phyloP scores from a whole-genome alignment of 1,140 invertebrate species.

The Camponotus floridanus region DNA sequence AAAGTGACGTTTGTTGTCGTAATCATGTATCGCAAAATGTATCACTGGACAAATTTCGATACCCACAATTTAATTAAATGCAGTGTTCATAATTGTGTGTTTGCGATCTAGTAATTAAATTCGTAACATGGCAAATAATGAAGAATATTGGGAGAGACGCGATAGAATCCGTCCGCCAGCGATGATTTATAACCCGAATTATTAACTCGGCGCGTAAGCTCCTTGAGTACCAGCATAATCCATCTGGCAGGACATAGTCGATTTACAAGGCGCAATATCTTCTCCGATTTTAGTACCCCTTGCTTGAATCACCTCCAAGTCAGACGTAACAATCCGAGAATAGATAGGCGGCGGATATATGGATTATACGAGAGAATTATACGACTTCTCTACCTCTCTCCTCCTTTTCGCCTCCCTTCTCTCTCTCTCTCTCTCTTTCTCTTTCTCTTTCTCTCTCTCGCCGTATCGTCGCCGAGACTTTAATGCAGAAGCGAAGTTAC shows the following conservation, averaged over 20 bases:
- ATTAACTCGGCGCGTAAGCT: constrained; percentile 72
- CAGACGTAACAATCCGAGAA: constrained; percentile 72
- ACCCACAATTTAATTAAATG: not conserved
- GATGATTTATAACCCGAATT: constrained; percentile 72
- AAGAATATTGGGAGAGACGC: constrained; percentile 28
- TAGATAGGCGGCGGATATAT: constrained; percentile 73
- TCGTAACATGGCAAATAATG: constrained; percentile 46
- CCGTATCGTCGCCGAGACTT: constrained; percentile 65
- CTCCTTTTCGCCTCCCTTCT: too few relatives aligned
- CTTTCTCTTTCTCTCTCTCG: not conserved
- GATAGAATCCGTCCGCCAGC: constrained; percentile 7
- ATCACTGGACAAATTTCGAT: not conserved
- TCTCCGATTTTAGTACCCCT: constrained; percentile 64
- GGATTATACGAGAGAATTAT: constrained; percentile 74
- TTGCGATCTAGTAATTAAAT: constrained; percentile 35
- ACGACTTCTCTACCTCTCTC: constrained; percentile 44
- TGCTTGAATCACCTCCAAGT: constrained; percentile 40
- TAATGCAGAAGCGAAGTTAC: constrained; percentile 64
- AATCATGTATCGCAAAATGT: constrained; percentile 3
- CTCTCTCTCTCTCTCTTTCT: not conserved
- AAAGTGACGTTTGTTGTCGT: not conserved
- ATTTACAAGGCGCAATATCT: constrained; percentile 75
- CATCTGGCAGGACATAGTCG: constrained; percentile 63
- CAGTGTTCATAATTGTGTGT: not conserved
- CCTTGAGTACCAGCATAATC: constrained; percentile 70